Percentiles rank a stretch among this genome's conserved stretches.
phyloP scores from a whole-genome alignment of 2,113 vertebrate genomes.

The Puntigrus tetrazona region DNA sequence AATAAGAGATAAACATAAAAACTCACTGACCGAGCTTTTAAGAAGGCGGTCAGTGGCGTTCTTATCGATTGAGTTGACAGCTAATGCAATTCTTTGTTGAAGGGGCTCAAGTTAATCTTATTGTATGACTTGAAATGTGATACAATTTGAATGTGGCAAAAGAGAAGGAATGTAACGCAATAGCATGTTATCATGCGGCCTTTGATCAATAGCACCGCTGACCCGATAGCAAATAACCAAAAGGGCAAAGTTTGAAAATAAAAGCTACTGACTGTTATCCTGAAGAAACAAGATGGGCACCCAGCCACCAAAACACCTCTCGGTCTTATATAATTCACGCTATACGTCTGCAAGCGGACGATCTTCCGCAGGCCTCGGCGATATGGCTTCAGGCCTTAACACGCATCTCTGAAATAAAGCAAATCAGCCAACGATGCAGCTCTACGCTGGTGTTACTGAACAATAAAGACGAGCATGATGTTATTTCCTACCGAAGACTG shows the following conservation, averaged over 20 bases:
- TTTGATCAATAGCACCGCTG: constrained; percentile 59
- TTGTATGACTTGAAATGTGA: neutral
- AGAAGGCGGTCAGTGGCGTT: no score
- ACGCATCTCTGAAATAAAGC: neutral
- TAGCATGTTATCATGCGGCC: constrained; percentile 13
- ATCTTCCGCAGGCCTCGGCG: neutral
- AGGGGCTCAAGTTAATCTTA: constrained; percentile 3
- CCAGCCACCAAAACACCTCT: neutral
- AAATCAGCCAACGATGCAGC: neutral
- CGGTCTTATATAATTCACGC: neutral
- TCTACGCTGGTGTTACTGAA: neutral
- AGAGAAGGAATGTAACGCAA: constrained; percentile 41
- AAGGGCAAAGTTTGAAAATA: constrained; percentile 61
- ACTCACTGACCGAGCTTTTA: neutral
- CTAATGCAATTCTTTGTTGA: neutral
- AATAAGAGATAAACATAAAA: neutral
- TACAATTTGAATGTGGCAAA: constrained; percentile 35
- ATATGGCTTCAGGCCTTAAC: neutral
- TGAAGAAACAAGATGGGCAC: constrained; percentile 28
- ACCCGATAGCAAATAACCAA: constrained; percentile 52
- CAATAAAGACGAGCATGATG: neutral
- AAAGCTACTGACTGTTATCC: constrained; percentile 37
- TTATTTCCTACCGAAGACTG: constrained; percentile 30
- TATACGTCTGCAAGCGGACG: neutral
- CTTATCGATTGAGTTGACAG: neutral